These are phyloP conservation scores for Megalopta genalis DNA, from an alignment of 1,140 invertebrate species.

Conservation along the genomic window DNA sequence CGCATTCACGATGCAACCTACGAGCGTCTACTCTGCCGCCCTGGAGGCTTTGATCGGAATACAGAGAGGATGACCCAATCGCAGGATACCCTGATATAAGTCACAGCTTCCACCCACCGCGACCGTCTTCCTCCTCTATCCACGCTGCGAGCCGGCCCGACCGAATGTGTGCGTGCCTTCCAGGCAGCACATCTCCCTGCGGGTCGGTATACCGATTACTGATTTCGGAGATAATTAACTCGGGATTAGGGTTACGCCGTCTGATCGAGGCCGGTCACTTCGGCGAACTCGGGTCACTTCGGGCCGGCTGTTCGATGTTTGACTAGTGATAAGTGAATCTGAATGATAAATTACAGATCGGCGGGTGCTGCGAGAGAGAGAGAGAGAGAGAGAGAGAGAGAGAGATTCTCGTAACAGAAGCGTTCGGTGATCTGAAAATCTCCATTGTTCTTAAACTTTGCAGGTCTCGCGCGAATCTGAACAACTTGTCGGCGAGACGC, in stretches of 20 bases:
- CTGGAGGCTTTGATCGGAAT: conserved; percentile 66
- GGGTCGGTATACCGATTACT: conserved; percentile 2
- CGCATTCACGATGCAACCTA: conserved; percentile 50
- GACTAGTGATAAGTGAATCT: background rate
- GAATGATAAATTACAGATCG: too few species aligned
- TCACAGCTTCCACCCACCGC: background rate
- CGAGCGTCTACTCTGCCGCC: conserved; percentile 54
- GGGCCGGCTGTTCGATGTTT: background rate
- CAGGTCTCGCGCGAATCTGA: too few species aligned
- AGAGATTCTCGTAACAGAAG: too few species aligned
- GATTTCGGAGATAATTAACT: conserved; percentile 25
- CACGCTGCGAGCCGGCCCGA: background rate
- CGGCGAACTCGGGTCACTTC: too few species aligned
- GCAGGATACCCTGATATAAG: conserved; percentile 30
- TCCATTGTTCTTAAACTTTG: too few species aligned
- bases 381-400: too few species aligned
- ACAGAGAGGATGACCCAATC: conserved; percentile 48
- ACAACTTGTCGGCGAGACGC: too few species aligned
- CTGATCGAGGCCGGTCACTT: background rate
- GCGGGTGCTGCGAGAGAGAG: too few species aligned
- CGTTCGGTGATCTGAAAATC: too few species aligned
- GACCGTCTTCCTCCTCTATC: background rate
- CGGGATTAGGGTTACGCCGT: background rate
- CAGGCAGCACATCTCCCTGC: background rate
- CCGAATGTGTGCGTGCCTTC: background rate